Evolutionary conservation across 2,797 vertebrate genomes (phyloP).

Genomic region (Peromyscus eremicus): DNA sequence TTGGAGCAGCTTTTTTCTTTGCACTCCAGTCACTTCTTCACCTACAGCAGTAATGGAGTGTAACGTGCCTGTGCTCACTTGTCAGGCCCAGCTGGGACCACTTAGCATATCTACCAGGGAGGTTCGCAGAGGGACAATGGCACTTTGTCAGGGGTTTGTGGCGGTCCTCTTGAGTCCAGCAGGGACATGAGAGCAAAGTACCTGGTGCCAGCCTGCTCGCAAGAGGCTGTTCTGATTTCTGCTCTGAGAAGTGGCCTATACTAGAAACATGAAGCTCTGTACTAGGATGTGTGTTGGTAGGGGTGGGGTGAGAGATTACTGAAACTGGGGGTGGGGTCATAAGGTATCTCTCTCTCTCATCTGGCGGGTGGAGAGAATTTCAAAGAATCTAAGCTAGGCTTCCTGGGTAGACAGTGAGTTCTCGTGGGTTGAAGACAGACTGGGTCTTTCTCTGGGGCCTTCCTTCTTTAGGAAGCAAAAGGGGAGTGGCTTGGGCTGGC

Average conservation of each 20-base stretch:
- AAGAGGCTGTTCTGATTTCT: background rate
- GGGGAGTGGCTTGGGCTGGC: background rate
- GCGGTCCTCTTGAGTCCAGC: background rate
- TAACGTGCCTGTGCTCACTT: background rate
- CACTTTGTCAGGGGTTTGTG: background rate
- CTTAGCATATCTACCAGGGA: background rate
- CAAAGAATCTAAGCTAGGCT: background rate
- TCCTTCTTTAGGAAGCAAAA: constrained; percentile 41
- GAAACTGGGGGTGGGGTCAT: background rate
- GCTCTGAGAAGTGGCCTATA: background rate
- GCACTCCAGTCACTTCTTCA: background rate
- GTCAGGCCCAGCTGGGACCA: background rate
- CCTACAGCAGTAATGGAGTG: background rate
- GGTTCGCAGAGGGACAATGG: constrained; percentile 9
- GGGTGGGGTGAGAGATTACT: background rate
- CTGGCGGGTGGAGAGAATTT: background rate
- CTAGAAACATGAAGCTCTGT: background rate
- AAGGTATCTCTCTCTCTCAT: background rate
- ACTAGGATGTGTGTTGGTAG: background rate
- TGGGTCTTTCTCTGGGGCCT: background rate
- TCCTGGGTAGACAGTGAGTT: background rate
- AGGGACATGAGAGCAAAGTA: background rate
- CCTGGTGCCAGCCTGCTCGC: background rate
- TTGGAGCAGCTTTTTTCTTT: background rate
- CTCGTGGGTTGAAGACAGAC: background rate